Conservation (phyloP, 2,888 invertebrate genomes). For the Trachelus stipa region DNA sequence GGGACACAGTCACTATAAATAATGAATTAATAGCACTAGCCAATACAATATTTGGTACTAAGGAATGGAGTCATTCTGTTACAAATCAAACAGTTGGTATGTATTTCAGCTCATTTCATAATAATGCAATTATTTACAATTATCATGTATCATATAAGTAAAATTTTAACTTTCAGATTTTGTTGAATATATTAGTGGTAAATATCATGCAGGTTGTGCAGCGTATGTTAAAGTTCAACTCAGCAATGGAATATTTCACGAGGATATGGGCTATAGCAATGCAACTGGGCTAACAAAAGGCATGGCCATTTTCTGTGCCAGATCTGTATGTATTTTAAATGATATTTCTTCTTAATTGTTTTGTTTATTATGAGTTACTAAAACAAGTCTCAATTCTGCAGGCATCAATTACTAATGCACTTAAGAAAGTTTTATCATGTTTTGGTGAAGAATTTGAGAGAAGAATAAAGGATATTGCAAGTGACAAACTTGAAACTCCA, state of each 20-base stretch:
- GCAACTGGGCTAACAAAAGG: constrained; percentile 40
- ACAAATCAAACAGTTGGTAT: constrained; percentile 46
- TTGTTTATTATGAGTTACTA: background rate
- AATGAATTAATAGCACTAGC: constrained; percentile 41
- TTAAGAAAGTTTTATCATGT: constrained; percentile 41
- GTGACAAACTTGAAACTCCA: background rate
- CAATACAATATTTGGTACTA: constrained; percentile 39
- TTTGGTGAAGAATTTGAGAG: constrained; percentile 34
- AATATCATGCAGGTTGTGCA: constrained; percentile 44
- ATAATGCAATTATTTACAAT: background rate
- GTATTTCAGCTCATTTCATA: background rate
- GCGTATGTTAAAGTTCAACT: constrained; percentile 46
- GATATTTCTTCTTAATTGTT: background rate
- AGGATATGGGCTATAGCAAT: constrained; percentile 46
- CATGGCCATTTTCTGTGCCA: constrained; percentile 38
- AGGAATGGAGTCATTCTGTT: constrained; percentile 45
- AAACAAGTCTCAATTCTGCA: constrained; percentile 16
- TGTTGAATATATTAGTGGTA: constrained; percentile 40
- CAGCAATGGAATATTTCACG: constrained; percentile 39
- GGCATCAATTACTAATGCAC: constrained; percentile 43
- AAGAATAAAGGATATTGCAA: constrained; percentile 23
- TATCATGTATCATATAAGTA: background rate
- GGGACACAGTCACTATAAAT: constrained; percentile 9
- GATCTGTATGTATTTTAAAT: constrained; percentile 30
- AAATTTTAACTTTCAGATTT: constrained; percentile 35